A percentile compares a stretch with the other conserved stretches of the same genome.
These are phyloP conservation scores for Nemoura dubitans DNA, from an alignment of 2,888 invertebrate species.

Conservation along the genomic window DNA sequence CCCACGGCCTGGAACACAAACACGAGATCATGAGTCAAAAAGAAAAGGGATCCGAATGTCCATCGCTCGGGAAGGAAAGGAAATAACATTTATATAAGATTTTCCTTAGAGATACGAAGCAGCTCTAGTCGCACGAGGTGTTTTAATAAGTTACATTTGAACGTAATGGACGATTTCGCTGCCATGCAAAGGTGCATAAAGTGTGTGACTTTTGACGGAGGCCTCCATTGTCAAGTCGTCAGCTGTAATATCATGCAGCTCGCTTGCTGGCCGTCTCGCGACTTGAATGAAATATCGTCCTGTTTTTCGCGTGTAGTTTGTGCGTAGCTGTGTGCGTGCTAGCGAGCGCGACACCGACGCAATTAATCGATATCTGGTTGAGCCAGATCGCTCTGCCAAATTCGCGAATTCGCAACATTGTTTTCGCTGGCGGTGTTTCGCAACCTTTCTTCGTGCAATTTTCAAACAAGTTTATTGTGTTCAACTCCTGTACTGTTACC, in stretches of 20 bases:
- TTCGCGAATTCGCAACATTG: neutral
- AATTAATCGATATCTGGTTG: neutral
- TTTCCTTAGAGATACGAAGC: neutral
- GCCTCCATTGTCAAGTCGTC: neutral
- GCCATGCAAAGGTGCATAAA: neutral
- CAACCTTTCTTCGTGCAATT: no score
- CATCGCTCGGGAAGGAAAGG: neutral
- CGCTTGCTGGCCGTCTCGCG: neutral
- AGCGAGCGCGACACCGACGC: neutral
- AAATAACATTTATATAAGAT: neutral
- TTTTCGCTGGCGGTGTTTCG: neutral
- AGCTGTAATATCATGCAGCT: neutral
- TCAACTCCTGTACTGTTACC: no score
- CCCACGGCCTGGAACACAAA: constrained; percentile 65
- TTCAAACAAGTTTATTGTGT: no score
- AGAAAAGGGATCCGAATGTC: neutral
- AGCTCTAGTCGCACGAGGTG: neutral
- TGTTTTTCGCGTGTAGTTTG: neutral
- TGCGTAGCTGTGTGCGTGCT: neutral
- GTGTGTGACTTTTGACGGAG: neutral
- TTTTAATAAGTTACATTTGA: neutral
- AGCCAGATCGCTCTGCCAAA: neutral
- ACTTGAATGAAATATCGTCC: neutral
- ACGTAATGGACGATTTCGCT: neutral
- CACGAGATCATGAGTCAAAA: constrained; percentile 16